Percentiles rank a stretch among this genome's conserved stretches.
Conservation (phyloP, 2,888 invertebrate species). For the Trissolcus brochymenae region DNA sequence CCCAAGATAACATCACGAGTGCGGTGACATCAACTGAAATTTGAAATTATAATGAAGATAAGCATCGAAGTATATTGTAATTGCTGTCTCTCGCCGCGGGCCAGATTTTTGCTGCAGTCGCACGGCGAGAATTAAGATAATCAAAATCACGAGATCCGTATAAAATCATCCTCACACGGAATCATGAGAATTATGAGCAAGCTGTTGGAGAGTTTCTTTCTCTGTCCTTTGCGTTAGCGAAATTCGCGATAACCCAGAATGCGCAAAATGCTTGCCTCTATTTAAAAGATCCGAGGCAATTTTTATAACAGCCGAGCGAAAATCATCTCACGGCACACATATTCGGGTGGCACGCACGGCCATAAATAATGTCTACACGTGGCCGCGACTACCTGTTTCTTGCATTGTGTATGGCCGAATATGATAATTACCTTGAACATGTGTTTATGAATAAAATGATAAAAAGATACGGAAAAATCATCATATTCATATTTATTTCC, state of each 20-base stretch:
- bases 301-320: slow-evolving; percentile 51
- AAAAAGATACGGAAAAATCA: slow-evolving; percentile 50
- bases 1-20: slow-evolving; percentile 18
- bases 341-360: slow-evolving; percentile 63
- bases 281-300: slow-evolving; percentile 64
- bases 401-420: slow-evolving; percentile 52
- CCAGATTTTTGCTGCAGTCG: too few relatives aligned
- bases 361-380: slow-evolving; percentile 70
- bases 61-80: slow-evolving; percentile 30
- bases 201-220: not conserved
- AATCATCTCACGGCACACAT: slow-evolving; percentile 66
- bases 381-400: slow-evolving; percentile 66
- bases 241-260: slow-evolving; percentile 37
- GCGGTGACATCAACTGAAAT: slow-evolving; percentile 20
- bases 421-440: slow-evolving; percentile 56
- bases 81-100: slow-evolving; percentile 18
- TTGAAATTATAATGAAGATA: slow-evolving; percentile 48
- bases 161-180: slow-evolving; percentile 14
- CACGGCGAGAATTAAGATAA: slow-evolving; percentile 44
- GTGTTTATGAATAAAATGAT: slow-evolving; percentile 57
- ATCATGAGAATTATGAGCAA: slow-evolving; percentile 29
- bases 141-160: slow-evolving; percentile 10
- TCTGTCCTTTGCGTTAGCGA: slow-evolving; percentile 7
- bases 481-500: slow-evolving; percentile 32
- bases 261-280: slow-evolving; percentile 23